phyloP scores from a whole-genome alignment of 2,797 vertebrate species.

The Crax fasciolata region DNA sequence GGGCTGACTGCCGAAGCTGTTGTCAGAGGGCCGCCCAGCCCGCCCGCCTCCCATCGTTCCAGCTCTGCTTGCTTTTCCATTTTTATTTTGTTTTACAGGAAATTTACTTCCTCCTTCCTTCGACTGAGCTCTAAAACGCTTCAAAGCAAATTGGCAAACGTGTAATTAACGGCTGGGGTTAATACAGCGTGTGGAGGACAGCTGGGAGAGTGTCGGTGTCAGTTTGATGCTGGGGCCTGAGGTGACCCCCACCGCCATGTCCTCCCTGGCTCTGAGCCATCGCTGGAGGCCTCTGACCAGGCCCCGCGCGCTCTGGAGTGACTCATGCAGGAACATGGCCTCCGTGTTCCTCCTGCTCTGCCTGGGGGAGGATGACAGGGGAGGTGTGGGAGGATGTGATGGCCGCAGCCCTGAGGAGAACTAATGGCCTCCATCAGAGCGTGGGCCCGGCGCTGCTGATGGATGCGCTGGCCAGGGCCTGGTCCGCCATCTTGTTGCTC shows the following conservation, averaged over 20 bases:
- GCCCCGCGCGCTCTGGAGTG: neutral
- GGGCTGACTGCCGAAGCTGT: neutral
- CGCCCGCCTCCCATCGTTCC: neutral
- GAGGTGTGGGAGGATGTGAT: rapidly evolving
- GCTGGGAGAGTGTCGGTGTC: rapidly evolving
- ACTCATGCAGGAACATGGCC: neutral
- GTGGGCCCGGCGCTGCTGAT: neutral
- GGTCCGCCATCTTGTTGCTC: neutral
- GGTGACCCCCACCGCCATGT: neutral
- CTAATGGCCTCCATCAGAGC: rapidly evolving
- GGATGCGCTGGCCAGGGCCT: neutral
- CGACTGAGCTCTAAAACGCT: neutral
- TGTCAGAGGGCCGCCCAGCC: neutral
- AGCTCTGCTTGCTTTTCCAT: neutral
- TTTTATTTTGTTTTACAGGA: neutral
- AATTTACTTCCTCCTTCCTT: neutral
- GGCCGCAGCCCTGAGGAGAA: neutral
- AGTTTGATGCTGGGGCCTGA: neutral
- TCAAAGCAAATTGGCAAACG: neutral
- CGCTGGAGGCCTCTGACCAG: neutral
- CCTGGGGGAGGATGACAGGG: neutral
- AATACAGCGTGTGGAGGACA: neutral
- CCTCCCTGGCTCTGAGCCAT: neutral
- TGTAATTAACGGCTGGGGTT: neutral
- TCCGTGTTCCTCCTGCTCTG: rapidly evolving